Evolutionary conservation across 2,113 vertebrate species (phyloP).

Genomic region (Indicator maculatus): DNA sequence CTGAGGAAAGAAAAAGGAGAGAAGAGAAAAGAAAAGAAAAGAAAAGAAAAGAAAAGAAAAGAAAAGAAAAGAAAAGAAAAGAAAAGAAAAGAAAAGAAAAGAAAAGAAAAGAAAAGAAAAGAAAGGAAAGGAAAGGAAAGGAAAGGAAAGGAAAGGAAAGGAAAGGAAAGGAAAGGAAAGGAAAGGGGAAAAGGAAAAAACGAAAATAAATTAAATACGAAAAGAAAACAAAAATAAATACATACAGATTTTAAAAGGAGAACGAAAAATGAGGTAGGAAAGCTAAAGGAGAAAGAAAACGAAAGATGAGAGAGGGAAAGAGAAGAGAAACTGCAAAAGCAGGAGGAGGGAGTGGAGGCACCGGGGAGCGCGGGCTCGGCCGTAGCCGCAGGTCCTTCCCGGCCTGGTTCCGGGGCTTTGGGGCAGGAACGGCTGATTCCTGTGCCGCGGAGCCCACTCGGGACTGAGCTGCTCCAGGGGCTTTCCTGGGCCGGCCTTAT

Average conservation of each 20-base stretch:
- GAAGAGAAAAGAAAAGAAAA: fast-evolving
- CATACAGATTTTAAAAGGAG: neutral
- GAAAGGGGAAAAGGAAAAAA: no score
- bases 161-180: neutral
- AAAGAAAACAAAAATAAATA: neutral
- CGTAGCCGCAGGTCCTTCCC: neutral
- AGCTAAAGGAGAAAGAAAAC: neutral
- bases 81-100: no score
- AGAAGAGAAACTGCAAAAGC: neutral
- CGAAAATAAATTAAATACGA: no score
- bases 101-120: fast-evolving
- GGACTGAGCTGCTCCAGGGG: no score
- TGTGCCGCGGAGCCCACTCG: neutral
- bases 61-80: fast-evolving
- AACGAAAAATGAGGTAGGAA: fast-evolving
- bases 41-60: fast-evolving
- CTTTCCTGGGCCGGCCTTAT: neutral
- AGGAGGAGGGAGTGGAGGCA: neutral
- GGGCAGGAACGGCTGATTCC: neutral
- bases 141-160: no score
- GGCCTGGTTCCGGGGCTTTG: neutral
- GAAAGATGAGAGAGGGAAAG: neutral
- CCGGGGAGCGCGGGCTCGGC: no score
- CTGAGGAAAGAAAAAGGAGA: fast-evolving
- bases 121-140: fast-evolving